Conservation (phyloP, 2,888 invertebrate species). For the Trypoxylon attenuatum region DNA sequence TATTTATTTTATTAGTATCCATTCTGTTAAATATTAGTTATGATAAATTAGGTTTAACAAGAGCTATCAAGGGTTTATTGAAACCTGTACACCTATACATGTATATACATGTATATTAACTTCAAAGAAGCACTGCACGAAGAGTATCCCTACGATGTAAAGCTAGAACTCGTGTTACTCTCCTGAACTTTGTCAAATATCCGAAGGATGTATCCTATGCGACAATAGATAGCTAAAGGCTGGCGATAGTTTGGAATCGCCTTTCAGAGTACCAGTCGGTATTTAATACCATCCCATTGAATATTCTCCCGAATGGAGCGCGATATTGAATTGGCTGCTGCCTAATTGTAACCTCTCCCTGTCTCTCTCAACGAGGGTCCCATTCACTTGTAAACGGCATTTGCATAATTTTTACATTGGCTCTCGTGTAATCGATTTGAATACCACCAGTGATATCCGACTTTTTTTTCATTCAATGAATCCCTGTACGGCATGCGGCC, state of each 20-base stretch:
- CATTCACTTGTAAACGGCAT: slow-evolving; percentile 71
- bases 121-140: no score
- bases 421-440: slow-evolving; percentile 66
- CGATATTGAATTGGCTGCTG: slow-evolving; percentile 73
- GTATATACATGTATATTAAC: no score
- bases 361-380: slow-evolving; percentile 61
- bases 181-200: background rate
- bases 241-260: slow-evolving; percentile 46
- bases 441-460: slow-evolving; percentile 48
- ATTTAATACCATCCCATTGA: slow-evolving; percentile 70
- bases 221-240: slow-evolving; percentile 10
- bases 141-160: no score
- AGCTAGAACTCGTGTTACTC: no score
- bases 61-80: no score
- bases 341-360: slow-evolving; percentile 74
- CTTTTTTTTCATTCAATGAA: slow-evolving; percentile 35
- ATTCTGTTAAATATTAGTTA: no score
- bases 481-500: no score
- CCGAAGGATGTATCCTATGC: background rate
- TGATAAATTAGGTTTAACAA: no score
- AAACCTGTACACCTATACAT: no score
- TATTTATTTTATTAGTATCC: no score
- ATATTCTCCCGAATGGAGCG: slow-evolving; percentile 71
- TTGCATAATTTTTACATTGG: slow-evolving; percentile 73
- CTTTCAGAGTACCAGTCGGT: slow-evolving; percentile 65